Base-by-base conservation (phyloP, 1,140 invertebrate genomes). In the Dendrolimus kikuchii region DNA sequence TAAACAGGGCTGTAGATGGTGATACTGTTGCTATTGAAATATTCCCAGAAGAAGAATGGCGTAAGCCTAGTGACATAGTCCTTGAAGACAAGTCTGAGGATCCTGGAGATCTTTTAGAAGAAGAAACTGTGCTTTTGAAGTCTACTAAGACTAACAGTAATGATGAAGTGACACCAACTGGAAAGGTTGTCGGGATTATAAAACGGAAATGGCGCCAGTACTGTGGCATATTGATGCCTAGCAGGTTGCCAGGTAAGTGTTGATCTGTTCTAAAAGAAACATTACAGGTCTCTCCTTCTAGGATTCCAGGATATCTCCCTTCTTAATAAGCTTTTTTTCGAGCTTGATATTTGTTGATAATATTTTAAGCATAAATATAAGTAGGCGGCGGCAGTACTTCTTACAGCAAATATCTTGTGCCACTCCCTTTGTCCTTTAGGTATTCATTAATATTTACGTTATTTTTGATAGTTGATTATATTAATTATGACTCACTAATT, bases 1-100 rank as follows among this genome's bases (percentile, higher is more conserved):
- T 99, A 38, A 99, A 99, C 86, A 90, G 99, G 53, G 96, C 97
- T n/a, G 93, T 99, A 4, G 95, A 99, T 86, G 97, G 96, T 38
- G 99, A 99, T 83, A 89, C 93, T 55, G 98, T 99, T 7, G 98
- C 96, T 7, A 85, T 99, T 54, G 92, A 99, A 86, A 84, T 99
- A 9, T 89, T 99, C 37, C 95, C 96, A 3, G 91, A 99, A 88
- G 89, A 91, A 46, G 88, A 99, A 71, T 99, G 99, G 98, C 92
- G 93, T 49, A 87, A 91, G 39, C 93, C 97, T 10, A 94, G 94
- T 83, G 93, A 94, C 59, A 92, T 98, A 62, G 92, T 98, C 49
- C 80, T 97, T 10, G 89, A 93, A 76, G 96, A 97, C 72, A 95
- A 96, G 71, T 91, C 93, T 52, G 90, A 90, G 42, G 93, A 93